Evolutionary conservation across 2,797 vertebrate species (phyloP), one percentile per base, ranked within the genome.

Genomic region (Micromesistius poutassou): DNA sequence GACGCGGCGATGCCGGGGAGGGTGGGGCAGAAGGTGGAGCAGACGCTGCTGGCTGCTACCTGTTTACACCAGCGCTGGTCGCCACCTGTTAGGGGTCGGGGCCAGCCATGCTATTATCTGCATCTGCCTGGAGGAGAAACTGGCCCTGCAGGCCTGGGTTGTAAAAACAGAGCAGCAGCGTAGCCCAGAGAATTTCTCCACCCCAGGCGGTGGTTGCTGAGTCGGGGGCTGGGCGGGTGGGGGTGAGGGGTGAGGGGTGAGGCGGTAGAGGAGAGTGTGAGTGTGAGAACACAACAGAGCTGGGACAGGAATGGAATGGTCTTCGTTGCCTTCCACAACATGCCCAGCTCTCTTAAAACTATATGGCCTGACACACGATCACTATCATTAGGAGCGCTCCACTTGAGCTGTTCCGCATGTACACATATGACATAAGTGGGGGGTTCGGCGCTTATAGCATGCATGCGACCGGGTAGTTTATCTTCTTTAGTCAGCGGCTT

Each of bases 71-170:
- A 62, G 79, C 80, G 81, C 87, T 89, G 89, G 90, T 91, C 89
- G 84, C 91, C 94, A 95, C 93, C 94, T 95, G 94, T 93, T 95
- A 86, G 85, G 80, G n/a, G 84, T 80, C 50, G 71, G 55, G 77
- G 83, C 81, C 77, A 92, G 91, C 88, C 90, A 85, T 94, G 79
- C 93, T 92, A 94, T 95, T 95, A 94, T 92, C 93, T 92, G 79
- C 82, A 78, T 75, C 82, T 74, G 83, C 83, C 84, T n/a, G n/a
- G n/a, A 92, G 93, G 93, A 94, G 94, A 66, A 66, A 10, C 62
- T 3, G n/a, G 62, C 85, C 93, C 94, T 85, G 84, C 89, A 88
- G 94, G 94, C 88, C 80, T 82, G 71, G 78, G 90, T 87, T 81
- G 83, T 95, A 94, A 95, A 94, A 91, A 82, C 73, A 82, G 84